Percentiles rank a stretch among this genome's conserved stretches.
These are phyloP conservation scores for Conops quadrifasciatus DNA, from an alignment of 2,888 invertebrate genomes.

Conservation along the genomic window DNA sequence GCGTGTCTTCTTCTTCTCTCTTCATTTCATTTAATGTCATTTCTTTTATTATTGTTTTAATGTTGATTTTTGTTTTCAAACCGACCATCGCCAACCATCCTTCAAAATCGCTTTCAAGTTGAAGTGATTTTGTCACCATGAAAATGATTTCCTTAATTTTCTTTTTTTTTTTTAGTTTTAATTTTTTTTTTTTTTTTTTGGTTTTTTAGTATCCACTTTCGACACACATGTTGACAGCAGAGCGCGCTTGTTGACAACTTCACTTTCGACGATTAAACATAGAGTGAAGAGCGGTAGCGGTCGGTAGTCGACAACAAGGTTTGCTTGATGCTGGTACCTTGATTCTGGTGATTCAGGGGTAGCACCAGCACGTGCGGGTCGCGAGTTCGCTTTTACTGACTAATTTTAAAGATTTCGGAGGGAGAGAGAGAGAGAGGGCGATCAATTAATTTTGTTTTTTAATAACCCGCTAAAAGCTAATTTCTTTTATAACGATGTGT, in stretches of 20 bases:
- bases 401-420: neutral
- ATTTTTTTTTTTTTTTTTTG: neutral
- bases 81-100: too few relatives aligned
- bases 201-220: neutral
- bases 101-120: too few relatives aligned
- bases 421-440: neutral
- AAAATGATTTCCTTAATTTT: neutral
- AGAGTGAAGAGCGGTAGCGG: too few relatives aligned
- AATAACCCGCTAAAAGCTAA: neutral
- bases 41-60: too few relatives aligned
- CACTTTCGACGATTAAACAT: too few relatives aligned
- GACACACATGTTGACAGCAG: too few relatives aligned
- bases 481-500: neutral
- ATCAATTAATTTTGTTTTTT: neutral
- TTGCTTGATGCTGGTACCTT: neutral
- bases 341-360: neutral
- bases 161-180: neutral
- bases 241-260: too few relatives aligned
- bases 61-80: too few relatives aligned
- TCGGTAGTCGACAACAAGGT: neutral
- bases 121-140: too few relatives aligned
- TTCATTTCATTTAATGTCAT: too few relatives aligned
- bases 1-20: too few relatives aligned
- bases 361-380: slow-evolving; percentile 9
- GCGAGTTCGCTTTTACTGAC: neutral